Evolutionary conservation across 2,797 vertebrate genomes (phyloP).

Genomic region (Meda fulgida): DNA sequence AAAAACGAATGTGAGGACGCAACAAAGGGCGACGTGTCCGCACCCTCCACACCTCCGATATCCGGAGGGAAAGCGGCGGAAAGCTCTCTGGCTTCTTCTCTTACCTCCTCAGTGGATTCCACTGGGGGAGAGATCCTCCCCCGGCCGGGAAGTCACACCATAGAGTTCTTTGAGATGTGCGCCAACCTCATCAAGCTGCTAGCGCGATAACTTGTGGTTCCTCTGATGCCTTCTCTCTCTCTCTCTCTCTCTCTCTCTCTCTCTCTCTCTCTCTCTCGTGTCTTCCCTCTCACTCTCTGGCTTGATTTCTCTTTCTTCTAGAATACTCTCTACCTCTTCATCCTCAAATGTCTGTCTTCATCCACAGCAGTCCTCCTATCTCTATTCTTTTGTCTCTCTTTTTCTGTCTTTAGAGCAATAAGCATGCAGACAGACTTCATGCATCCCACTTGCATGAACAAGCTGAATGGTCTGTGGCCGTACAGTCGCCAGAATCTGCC

Average conservation of each 20-base stretch:
- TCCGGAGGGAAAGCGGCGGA: conserved; percentile 81
- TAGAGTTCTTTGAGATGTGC: conserved; percentile 99
- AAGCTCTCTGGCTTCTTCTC: conserved; percentile 88
- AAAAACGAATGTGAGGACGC: conserved; percentile 72
- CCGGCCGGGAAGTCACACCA: conserved; percentile 96
- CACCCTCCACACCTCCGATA: conserved; percentile 63
- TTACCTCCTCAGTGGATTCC: conserved; percentile 92
- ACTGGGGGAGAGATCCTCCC: conserved; percentile 82
- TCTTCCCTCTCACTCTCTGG: conserved; percentile 45
- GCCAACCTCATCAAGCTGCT: conserved; percentile 99
- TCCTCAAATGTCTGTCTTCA: conserved; percentile 9
- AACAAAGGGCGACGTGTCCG: conserved; percentile 73
- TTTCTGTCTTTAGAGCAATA: conserved; percentile 94
- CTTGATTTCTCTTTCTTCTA: conserved; percentile 41
- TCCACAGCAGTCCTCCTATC: conserved; percentile 41
- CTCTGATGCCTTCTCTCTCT: conserved; percentile 62
- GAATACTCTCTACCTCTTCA: conserved; percentile 46
- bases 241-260: conserved; percentile 45
- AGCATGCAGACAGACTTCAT: conserved; percentile 89
- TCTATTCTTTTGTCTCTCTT: conserved; percentile 67
- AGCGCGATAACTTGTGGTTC: conserved; percentile 89
- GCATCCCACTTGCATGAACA: conserved; percentile 79
- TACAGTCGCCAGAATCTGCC: conserved; percentile 73
- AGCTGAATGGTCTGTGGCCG: conserved; percentile 81
- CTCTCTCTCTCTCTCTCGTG: conserved; percentile 20